Evolutionary conservation across 2,888 invertebrate species (phyloP).

Genomic region (Epiperipatus broadwayi): DNA sequence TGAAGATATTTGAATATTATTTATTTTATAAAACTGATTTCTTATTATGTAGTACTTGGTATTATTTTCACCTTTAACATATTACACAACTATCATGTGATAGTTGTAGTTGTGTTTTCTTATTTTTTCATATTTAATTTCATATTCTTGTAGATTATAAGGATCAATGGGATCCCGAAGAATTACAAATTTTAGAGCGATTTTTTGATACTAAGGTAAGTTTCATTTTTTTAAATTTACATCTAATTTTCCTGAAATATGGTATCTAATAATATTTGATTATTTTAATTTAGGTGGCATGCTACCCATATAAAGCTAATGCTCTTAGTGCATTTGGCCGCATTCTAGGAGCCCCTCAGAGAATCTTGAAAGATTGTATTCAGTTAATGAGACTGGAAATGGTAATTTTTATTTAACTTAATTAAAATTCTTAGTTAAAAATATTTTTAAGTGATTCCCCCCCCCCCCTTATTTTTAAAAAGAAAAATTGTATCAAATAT

Average conservation of each 20-base stretch:
- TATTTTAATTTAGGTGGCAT: conserved; percentile 45
- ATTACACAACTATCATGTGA: too few relatives aligned
- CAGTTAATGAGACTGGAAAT: conserved; percentile 59
- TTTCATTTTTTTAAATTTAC: too few relatives aligned
- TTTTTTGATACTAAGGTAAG: conserved; percentile 57
- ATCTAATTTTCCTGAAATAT: too few relatives aligned
- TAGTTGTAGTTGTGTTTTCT: too few relatives aligned
- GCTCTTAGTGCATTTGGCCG: conserved; percentile 66
- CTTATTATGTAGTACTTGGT: too few relatives aligned
- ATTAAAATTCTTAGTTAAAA: too few relatives aligned
- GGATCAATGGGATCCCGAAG: conserved; percentile 67
- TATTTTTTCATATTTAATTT: conserved; percentile 9
- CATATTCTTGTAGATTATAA: conserved; percentile 42
- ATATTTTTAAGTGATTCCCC: not conserved
- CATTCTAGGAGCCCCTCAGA: conserved; percentile 60
- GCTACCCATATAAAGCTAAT: conserved; percentile 75
- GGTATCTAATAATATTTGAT: not conserved
- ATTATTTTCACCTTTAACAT: too few relatives aligned
- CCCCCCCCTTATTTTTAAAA: too few relatives aligned
- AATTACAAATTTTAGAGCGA: conserved; percentile 66
- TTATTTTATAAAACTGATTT: too few relatives aligned
- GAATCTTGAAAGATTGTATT: conserved; percentile 74
- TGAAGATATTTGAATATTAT: too few relatives aligned
- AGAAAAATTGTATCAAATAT: too few relatives aligned
- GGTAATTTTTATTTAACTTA: conserved; percentile 20